Percentiles rank a stretch among this genome's conserved stretches.
Conservation (phyloP, 2,888 invertebrate species). For the Acrobasis consociella region DNA sequence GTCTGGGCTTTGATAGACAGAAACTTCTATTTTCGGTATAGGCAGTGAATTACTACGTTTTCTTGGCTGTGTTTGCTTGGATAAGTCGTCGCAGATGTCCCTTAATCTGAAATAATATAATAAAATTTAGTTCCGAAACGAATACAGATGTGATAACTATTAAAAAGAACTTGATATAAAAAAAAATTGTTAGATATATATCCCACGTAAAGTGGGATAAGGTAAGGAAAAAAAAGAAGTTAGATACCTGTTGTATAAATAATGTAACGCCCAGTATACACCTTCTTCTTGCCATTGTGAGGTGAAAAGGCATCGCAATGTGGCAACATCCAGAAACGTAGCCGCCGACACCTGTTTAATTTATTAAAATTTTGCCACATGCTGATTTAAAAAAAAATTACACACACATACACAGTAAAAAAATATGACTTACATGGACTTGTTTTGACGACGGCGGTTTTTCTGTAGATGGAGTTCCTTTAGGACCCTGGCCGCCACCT, state of each 20-base stretch:
- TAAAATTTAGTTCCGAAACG: neutral
- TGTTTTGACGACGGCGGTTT: conserved; percentile 62
- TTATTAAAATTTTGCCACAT: neutral
- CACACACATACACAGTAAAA: neutral
- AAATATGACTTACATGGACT: conserved; percentile 56
- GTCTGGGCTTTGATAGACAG: conserved; percentile 91
- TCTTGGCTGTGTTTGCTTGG: conserved; percentile 89
- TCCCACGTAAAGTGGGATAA: too few species aligned
- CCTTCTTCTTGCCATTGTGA: conserved; percentile 99
- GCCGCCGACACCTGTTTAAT: conserved; percentile 88
- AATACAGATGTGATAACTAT: too few species aligned
- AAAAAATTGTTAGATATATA: too few species aligned
- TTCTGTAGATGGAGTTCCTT: conserved; percentile 63
- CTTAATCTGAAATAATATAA: conserved; percentile 84
- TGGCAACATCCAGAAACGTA: conserved; percentile 98
- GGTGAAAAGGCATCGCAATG: conserved; percentile 96
- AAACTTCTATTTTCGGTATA: conserved; percentile 95
- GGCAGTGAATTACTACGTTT: conserved; percentile 96
- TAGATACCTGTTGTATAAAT: conserved; percentile 91
- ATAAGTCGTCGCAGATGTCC: conserved; percentile 93
- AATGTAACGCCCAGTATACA: conserved; percentile 97
- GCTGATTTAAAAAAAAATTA: too few species aligned
- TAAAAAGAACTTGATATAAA: too few species aligned
- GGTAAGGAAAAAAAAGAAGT: too few species aligned
- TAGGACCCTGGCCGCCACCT: conserved; percentile 54